Evolutionary conservation across 2,113 vertebrate species (phyloP).

Genomic region (Pristiophorus japonicus): DNA sequence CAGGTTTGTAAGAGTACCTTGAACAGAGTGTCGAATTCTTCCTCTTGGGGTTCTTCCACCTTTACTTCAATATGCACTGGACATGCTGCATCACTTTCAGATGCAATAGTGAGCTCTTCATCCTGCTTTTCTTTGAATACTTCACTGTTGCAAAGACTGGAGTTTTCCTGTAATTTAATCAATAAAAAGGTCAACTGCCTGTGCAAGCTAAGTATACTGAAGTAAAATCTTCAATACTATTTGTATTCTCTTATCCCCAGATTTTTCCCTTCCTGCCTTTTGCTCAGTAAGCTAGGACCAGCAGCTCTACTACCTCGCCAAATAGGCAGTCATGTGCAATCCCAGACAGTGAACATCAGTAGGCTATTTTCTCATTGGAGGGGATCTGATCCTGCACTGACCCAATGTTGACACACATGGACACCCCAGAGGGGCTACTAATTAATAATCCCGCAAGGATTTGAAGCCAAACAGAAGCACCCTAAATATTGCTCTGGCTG

Average conservation of each 20-base stretch:
- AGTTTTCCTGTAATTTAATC: slow-evolving; percentile 7
- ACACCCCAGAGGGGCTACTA: not conserved
- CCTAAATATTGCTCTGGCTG: not conserved
- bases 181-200: not conserved
- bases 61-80: slow-evolving; percentile 33
- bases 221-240: not conserved
- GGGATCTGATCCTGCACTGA: not conserved
- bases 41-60: slow-evolving; percentile 7
- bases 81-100: not conserved
- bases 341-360: not conserved
- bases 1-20: slow-evolving; percentile 6
- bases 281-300: too few species aligned
- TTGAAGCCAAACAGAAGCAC: not conserved
- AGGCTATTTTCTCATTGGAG: not conserved
- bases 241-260: not conserved
- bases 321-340: not conserved
- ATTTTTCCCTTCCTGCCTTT: not conserved
- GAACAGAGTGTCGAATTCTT: not conserved
- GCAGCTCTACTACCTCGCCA: not conserved
- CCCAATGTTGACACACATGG: not conserved
- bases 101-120: not conserved
- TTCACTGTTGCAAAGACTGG: not conserved
- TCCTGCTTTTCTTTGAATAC: not conserved
- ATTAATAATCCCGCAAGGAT: not conserved
- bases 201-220: not conserved